Evolutionary conservation across 2,888 invertebrate genomes (phyloP), one percentile per base, ranked within the genome.

Genomic region (Andrena hattorfiana): DNA sequence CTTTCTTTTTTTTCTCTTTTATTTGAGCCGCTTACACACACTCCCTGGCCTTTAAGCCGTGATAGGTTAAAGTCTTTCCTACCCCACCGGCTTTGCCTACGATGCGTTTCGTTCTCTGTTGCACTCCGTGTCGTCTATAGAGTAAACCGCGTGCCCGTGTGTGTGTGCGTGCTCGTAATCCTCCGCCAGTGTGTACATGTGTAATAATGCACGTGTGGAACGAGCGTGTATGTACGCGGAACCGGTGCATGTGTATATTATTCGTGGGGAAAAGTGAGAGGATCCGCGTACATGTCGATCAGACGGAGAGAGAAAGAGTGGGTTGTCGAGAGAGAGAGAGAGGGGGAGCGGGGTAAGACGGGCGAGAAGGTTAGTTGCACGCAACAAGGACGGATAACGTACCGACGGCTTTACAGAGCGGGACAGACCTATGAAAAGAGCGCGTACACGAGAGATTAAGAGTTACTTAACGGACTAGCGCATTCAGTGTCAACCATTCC

Each of bases 31-130:
- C 70, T 64, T 81, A 73, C 68, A 48, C 66, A 73, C 68, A 48
- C 66, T 51, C 30, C 48, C 83, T 71, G 51, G 67, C 72, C 77
- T 72, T 70, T 23, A 70, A 51, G 66, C 73, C 72, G 54, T 68
- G 84, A 81, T 85, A 85, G 84, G 85, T 85, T 85, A 85, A 85
- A 81, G 71, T 81, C 64, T 78, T 13, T 77, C 66, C 80, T 69
- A 71, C 71, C 84, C 79, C 42, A 42, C 84, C 81, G 85, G 77
- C 77, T 85, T 85, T 77, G 56, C 56, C 64, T 51, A 59, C 66
- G 73, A 60, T 67, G 63, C 71, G 71, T 74, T 80, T 68, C 69
- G 51, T 79, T 84, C 77, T 77, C 80, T 80, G 64, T 69, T 71
- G 82, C 76, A 82, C 56, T 76, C 42, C 42, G 62, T 26, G 48